A percentile compares a stretch with the other conserved stretches of the same genome.
Conservation (phyloP, 2,797 vertebrate species). For the Emydoidea blandingii region DNA sequence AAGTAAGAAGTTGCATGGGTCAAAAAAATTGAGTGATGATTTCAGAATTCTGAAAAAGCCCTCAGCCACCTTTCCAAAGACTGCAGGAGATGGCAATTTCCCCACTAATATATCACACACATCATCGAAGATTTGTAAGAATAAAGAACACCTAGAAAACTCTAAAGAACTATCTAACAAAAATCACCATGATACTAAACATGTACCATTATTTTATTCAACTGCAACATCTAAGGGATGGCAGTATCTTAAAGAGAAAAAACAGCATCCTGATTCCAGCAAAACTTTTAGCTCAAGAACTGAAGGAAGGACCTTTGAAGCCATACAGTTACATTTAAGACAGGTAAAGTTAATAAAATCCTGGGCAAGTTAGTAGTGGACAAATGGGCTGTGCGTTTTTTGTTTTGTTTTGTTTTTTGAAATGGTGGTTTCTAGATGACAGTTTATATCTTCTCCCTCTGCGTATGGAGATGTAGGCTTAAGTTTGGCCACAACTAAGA, state of each 20-base stretch:
- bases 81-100: constrained; percentile 14
- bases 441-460: neutral
- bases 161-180: constrained; percentile 16
- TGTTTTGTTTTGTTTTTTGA: neutral
- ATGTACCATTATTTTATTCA: neutral
- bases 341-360: constrained; percentile 50
- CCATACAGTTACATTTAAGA: neutral
- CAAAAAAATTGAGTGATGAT: constrained; percentile 37
- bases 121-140: constrained; percentile 18
- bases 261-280: neutral
- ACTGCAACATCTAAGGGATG: rapidly evolving
- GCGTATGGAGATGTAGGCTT: neutral
- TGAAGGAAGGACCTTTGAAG: neutral
- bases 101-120: neutral
- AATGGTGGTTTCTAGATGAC: neutral
- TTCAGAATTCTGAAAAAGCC: constrained; percentile 54
- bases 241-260: constrained; percentile 5
- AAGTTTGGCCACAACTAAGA: neutral
- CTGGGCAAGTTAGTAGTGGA: rapidly evolving
- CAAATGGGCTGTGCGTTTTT: neutral
- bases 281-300: constrained; percentile 12
- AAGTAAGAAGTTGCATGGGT: constrained; percentile 36
- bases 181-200: neutral
- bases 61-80: constrained; percentile 29
- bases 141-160: constrained; percentile 38